phyloP scores from a whole-genome alignment of 2,888 invertebrate genomes.

The Mesodorylaimus sp. region DNA sequence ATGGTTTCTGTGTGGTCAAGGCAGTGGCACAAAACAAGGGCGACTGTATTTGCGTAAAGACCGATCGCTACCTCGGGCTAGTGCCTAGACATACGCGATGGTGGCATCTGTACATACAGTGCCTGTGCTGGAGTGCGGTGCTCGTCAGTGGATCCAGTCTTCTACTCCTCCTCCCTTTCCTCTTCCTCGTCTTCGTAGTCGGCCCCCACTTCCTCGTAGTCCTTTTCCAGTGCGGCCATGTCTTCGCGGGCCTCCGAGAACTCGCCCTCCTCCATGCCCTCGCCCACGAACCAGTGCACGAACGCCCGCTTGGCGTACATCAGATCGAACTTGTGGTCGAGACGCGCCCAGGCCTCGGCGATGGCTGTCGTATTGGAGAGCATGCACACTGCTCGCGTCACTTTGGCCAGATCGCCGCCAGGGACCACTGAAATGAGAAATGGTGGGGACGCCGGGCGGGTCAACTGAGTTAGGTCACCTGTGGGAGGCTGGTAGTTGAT shows the following conservation, averaged over 20 bases:
- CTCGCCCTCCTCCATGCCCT: conserved; percentile 18
- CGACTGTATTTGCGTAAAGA: too few species aligned
- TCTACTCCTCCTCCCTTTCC: too few species aligned
- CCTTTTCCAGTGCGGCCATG: conserved; percentile 34
- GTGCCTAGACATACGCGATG: too few species aligned
- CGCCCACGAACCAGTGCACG: conserved; percentile 39
- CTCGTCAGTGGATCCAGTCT: too few species aligned
- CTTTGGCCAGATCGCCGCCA: conserved; percentile 60
- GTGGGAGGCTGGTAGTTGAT: conserved; percentile 47
- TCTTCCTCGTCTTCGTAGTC: conserved; percentile 6
- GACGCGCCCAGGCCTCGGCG: conserved; percentile 36
- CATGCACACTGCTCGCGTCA: conserved; percentile 37
- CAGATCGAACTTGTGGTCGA: conserved; percentile 48
- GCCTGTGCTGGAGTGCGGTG: too few species aligned
- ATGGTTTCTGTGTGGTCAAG: too few species aligned
- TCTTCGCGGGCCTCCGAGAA: conserved; percentile 15
- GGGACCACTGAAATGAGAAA: too few species aligned
- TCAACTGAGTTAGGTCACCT: too few species aligned
- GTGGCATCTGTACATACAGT: too few species aligned
- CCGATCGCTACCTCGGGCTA: too few species aligned
- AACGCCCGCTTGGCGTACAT: conserved; percentile 33
- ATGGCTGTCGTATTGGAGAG: conserved; percentile 36
- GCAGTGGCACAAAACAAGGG: too few species aligned
- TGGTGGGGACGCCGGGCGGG: too few species aligned
- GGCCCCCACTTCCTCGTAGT: conserved; percentile 30